These are phyloP conservation scores for Reticulitermes speratus DNA, from an alignment of 1,140 invertebrate species.

Conservation along the genomic window DNA sequence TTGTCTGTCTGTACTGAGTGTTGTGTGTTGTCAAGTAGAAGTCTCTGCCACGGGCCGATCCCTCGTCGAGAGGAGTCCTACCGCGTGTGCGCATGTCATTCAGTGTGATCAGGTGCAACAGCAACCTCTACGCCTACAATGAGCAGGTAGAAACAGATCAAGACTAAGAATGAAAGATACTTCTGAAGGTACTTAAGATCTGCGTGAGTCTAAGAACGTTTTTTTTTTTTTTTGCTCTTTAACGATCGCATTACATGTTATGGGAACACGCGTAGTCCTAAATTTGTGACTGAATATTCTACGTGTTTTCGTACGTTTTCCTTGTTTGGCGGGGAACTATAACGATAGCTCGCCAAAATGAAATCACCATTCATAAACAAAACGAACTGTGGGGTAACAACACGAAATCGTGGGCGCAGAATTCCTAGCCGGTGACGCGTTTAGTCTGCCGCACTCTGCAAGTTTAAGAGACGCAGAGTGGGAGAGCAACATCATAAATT, in stretches of 20 bases:
- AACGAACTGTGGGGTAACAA: background rate
- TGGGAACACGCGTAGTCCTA: background rate
- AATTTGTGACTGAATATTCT: background rate
- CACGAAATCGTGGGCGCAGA: background rate
- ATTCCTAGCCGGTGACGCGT: background rate
- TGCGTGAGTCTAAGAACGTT: too few relatives aligned
- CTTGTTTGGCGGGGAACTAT: background rate
- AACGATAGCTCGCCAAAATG: background rate
- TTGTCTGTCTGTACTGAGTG: too few relatives aligned
- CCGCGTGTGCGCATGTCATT: too few relatives aligned
- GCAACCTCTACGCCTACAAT: too few relatives aligned
- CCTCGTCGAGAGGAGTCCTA: too few relatives aligned
- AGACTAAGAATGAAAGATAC: too few relatives aligned
- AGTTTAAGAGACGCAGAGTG: background rate
- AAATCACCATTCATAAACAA: background rate
- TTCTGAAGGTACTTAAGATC: too few relatives aligned
- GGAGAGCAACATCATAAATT: background rate
- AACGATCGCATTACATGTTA: background rate
- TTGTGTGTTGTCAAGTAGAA: too few relatives aligned
- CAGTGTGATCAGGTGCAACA: too few relatives aligned
- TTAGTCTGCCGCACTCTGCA: background rate
- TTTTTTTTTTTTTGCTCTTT: too few relatives aligned
- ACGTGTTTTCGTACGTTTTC: background rate
- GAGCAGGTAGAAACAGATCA: too few relatives aligned
- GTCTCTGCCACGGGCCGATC: too few relatives aligned